Conservation (phyloP, 2,888 invertebrate genomes). For the Heteropelma amictum region DNA sequence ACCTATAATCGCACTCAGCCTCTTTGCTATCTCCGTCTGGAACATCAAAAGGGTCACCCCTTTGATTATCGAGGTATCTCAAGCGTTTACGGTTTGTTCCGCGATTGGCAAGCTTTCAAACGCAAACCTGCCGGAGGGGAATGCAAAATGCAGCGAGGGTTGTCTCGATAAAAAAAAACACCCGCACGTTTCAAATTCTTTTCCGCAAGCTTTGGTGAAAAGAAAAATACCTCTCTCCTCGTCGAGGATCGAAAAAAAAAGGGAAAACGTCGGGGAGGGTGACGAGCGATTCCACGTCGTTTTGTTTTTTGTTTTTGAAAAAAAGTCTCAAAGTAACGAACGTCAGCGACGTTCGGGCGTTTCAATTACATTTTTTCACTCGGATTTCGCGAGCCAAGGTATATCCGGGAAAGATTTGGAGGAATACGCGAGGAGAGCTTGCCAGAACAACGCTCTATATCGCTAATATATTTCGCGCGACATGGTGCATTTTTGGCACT, state of each 20-base stretch:
- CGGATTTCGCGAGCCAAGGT: slow-evolving; percentile 1
- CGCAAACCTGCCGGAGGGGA: slow-evolving; percentile 33
- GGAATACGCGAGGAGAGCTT: background rate
- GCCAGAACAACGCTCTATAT: slow-evolving; percentile 3
- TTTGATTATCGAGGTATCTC: slow-evolving; percentile 52
- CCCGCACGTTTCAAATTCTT: slow-evolving; percentile 21
- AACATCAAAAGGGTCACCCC: slow-evolving; percentile 69
- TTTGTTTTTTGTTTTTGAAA: too few relatives aligned
- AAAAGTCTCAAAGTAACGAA: background rate
- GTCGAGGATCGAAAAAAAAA: background rate
- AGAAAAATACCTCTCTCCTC: background rate
- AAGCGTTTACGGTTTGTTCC: slow-evolving; percentile 22
- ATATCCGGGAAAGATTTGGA: background rate
- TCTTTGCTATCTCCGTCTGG: slow-evolving; percentile 97
- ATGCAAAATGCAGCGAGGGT: background rate
- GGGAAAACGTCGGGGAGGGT: too few relatives aligned
- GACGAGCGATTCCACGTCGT: too few relatives aligned
- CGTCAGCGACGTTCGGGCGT: background rate
- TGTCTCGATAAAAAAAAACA: slow-evolving; percentile 28
- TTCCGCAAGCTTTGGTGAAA: too few relatives aligned
- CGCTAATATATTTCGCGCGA: background rate
- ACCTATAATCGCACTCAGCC: slow-evolving; percentile 94
- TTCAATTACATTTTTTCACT: background rate
- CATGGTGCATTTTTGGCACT: slow-evolving; percentile 24
- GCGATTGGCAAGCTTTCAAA: slow-evolving; percentile 55